Conservation (phyloP, 1,140 invertebrate species). For the Trachelipus rathkii region DNA sequence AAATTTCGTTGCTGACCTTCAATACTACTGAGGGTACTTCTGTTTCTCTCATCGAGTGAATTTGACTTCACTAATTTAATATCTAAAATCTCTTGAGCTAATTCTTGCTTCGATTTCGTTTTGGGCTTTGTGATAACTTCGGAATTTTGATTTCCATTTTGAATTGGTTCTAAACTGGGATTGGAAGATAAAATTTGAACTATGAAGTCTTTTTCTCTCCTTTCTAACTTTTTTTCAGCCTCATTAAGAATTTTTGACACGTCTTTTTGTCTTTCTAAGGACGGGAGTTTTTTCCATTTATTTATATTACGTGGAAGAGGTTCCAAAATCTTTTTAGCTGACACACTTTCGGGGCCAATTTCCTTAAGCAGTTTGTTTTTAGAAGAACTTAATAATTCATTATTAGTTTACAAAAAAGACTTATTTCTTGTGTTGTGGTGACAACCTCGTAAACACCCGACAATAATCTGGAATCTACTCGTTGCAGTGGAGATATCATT, state of each 20-base stretch:
- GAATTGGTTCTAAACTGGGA: neutral
- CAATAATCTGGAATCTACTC: too few relatives aligned
- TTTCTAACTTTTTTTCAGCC: neutral
- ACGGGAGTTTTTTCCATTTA: neutral
- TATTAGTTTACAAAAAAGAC: too few relatives aligned
- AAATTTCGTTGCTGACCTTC: neutral
- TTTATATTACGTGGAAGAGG: too few relatives aligned
- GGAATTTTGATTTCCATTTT: neutral
- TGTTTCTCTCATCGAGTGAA: neutral
- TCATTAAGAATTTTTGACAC: neutral
- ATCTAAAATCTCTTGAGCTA: conserved; percentile 1
- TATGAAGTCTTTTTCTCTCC: neutral
- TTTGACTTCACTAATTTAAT: conserved; percentile 1
- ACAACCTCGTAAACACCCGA: too few relatives aligned
- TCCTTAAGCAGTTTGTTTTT: too few relatives aligned
- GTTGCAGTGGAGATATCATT: too few relatives aligned
- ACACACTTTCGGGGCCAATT: too few relatives aligned
- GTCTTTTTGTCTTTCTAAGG: neutral
- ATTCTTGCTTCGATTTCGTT: neutral
- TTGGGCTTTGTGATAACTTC: neutral
- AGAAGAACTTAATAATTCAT: too few relatives aligned
- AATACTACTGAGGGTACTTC: neutral
- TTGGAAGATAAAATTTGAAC: neutral
- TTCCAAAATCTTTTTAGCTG: too few relatives aligned
- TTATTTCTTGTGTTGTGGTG: too few relatives aligned